Conservation (phyloP, 1,140 invertebrate genomes). For the Hypsibius dujardini region DNA sequence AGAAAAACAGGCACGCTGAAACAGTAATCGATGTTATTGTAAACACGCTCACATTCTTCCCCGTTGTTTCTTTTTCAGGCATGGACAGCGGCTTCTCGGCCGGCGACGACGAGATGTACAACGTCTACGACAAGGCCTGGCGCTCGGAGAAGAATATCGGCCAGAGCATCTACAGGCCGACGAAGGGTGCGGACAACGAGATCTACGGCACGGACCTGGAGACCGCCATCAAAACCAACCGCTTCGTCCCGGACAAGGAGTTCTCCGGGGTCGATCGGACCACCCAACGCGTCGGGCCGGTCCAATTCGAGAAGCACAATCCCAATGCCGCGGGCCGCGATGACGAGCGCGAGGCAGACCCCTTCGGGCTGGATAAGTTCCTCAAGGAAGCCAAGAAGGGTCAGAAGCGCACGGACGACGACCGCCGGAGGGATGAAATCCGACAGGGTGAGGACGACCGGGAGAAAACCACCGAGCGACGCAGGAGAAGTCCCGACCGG, state of each 20-base stretch:
- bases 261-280: conserved; percentile 70
- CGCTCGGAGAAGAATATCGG: conserved; percentile 52
- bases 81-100: conserved; percentile 73
- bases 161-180: conserved; percentile 76
- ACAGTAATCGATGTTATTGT: no score
- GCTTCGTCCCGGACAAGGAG: conserved; percentile 89
- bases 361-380: conserved; percentile 92
- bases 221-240: conserved; percentile 65
- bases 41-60: conserved; percentile 15
- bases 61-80: conserved; percentile 36
- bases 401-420: conserved; percentile 36
- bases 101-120: conserved; percentile 90
- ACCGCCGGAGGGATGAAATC: background rate
- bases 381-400: conserved; percentile 84
- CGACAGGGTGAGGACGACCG: no score
- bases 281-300: conserved; percentile 62
- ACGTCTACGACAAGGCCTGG: conserved; percentile 80
- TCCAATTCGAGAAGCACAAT: conserved; percentile 65
- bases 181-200: conserved; percentile 70
- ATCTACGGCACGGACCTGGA: conserved; percentile 74
- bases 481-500: no score
- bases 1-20: no score
- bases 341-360: conserved; percentile 64
- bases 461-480: no score
- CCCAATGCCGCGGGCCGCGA: background rate